Evolutionary conservation across 1,140 invertebrate species (phyloP).

Genomic region (Fopius arisanus): DNA sequence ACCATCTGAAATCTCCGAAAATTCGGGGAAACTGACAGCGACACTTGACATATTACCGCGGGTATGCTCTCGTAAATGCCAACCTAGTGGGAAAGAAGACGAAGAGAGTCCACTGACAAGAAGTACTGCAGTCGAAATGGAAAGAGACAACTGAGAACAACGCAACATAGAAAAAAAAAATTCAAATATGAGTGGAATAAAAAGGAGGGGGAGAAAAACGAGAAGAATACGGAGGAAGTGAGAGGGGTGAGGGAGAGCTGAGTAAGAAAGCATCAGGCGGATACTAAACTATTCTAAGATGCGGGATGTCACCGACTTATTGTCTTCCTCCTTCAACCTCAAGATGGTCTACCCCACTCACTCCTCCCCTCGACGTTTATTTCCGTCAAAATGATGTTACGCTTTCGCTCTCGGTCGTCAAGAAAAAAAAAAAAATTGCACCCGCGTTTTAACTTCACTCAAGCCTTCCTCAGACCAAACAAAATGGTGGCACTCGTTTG

Average conservation of each 20-base stretch:
- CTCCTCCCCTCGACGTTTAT: slow-evolving; percentile 46
- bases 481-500: not conserved
- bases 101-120: slow-evolving; percentile 1
- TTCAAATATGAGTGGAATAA: not conserved
- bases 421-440: slow-evolving; percentile 15
- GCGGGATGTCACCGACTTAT: slow-evolving; percentile 52
- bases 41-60: not conserved
- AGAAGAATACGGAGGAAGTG: slow-evolving; percentile 23
- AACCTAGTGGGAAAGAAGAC: not conserved
- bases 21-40: not conserved
- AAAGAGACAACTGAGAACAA: slow-evolving; percentile 13
- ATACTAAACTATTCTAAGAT: slow-evolving; percentile 44
- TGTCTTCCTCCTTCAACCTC: slow-evolving; percentile 44
- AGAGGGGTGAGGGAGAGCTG: not conserved
- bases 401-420: slow-evolving; percentile 41
- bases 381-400: slow-evolving; percentile 63
- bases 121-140: not conserved
- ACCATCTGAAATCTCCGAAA: not conserved
- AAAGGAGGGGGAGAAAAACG: slow-evolving; percentile 18
- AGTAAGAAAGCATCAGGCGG: slow-evolving; percentile 17
- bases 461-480: not conserved
- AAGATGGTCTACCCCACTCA: not conserved
- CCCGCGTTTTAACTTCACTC: not conserved
- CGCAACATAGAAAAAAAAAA: not conserved
- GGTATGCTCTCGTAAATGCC: slow-evolving; percentile 3